Evolutionary conservation across 1,140 invertebrate species (phyloP), one percentile per base, ranked within the genome.

Genomic region (Holcopasites calliopsidis): DNA sequence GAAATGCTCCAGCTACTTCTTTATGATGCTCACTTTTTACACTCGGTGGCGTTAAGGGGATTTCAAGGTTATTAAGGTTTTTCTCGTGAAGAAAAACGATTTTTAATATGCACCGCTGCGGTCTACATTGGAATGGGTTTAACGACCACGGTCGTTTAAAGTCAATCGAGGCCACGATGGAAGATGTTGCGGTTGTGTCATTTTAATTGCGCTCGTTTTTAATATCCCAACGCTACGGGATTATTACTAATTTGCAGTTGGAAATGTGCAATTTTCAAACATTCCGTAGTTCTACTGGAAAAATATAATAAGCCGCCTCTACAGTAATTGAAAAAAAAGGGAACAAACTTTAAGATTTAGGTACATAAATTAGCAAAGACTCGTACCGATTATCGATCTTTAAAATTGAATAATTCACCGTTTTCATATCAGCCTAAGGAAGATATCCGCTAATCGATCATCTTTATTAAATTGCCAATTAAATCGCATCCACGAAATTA

Each of bases 101-200:
- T 64, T 64, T 64, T 64, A 64, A 64, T 64, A 64, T 21, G 10
- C 40, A 21, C 60, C 21, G 40, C 3, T 21, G 28, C 60, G 7
- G 44, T 64, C 21, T 28, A n/a, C 40, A 47, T 31, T 64, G 26
- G 40, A 47, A 47, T n/a, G 60, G 21, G 40, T 64, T 64, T 64
- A 64, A 64, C 31, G 60, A 47, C 60, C 23, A 47, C 28, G 40
- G 40, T 64, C 60, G 60, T 64, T 64, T 64, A 47, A 64, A 64
- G 60, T 64, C 60, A 64, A 64, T 64, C 60, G 60, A 64, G 60
- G 60, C 42, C 60, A 64, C 60, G 60, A 64, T 64, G 18, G 16
- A 64, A 64, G 40, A 47, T 47, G 49, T n/a, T 31, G 26, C 26
- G 60, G 26, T 47, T 44, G 40, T 64, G 60, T 64, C 60, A 44